Base-by-base conservation (phyloP, 2,888 invertebrate genomes). In the Pasiphila rectangulata region DNA sequence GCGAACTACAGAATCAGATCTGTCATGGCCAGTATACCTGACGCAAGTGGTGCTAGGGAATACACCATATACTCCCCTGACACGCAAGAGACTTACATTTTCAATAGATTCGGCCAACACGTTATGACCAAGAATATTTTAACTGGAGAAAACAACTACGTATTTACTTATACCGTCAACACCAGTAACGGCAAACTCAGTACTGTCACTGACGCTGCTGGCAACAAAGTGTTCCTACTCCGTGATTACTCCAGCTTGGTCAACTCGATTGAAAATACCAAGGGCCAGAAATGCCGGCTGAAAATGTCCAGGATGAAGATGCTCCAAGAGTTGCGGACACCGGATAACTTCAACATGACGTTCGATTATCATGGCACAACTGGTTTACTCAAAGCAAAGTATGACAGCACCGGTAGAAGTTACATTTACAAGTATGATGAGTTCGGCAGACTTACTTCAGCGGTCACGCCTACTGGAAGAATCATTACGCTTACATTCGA, bases 1-100 rank as follows among this genome's bases (percentile, higher is more conserved):
- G 98, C 95, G 0, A 96, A 96, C 71, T 95, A 96, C 66, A 91
- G 96, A 63, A 95, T 96, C 40, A 90, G 96, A 27, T 96, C 96
- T 0, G 95, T 96, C 0, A 95, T 94, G 92, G 95, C 96, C 0
- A 95, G 95, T 64, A 96, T 96, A 50, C 96, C 96, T 0, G 95
- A 96, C 59, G 94, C 96, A 0, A 95, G 95, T 63, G 91, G 93
- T 0, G 91, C 94, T 0, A 89, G 96, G 30, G 96, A 96, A 70
- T 99, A 98, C 73, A 96, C 98, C 76, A 97, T 99, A 46, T 96
- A 96, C 67, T 96, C 97, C 0, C 96, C 98, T 0, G 97, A 98
- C 64, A 96, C 97, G 2, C 98, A 98, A 78, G 98, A 98, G 78
- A 94, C 96, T 51, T 97, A 97, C 67, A 93, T 97, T 15, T 97